Evolutionary conservation across 2,888 invertebrate species (phyloP), one percentile per base, ranked within the genome.

Genomic region (Drosophila helvetica): DNA sequence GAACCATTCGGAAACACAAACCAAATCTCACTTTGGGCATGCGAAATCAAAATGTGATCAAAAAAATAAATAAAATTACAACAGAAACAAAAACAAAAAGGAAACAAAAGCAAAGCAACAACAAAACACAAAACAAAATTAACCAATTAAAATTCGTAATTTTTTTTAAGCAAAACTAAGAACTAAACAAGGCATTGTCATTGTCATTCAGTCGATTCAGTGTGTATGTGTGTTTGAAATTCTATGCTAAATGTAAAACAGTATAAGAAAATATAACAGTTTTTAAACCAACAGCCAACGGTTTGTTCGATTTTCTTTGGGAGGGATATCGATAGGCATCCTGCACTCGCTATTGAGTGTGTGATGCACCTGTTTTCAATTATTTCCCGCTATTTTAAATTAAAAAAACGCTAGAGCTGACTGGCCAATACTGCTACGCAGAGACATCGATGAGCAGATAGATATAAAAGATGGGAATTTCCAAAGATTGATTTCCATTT

Each of bases 31-130:
- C 62, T 66, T 80, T 88, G 80, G 85, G 75, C 75, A 85, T 78
- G 86, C 85, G 86, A 84, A 89, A 89, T 88, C 87, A 90, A 90
- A 90, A 90, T 90, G 90, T 90, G 91, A 90, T 90, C 89, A 89
- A 74, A 90, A 90, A 89, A 74, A 68, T 74, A 79, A 22, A 5
- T 72, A 74, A 80, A 64, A 68, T 74, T 59, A 77, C 73, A 60
- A 57, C 63, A 74, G 62, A 75, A 77, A 75, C 51, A 64, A 56
- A 79, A 52, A 53, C 22, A 71, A 46, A 79, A 52, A 53, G 18
- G 69, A 46, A 54, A 19, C 15, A 74, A 74, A 75, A 79, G 80
- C 72, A 8, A 59, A 45, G 30, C 12, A 18, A 42, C 19, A 47
- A 38, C 33, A 67, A 76, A 27, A 27, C 7, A 27, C 27, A 80